Base-by-base conservation (phyloP, 30 jellyfish, hydroid and myxozoan genomes). In the Chrysaora quinquecirrha region DNA sequence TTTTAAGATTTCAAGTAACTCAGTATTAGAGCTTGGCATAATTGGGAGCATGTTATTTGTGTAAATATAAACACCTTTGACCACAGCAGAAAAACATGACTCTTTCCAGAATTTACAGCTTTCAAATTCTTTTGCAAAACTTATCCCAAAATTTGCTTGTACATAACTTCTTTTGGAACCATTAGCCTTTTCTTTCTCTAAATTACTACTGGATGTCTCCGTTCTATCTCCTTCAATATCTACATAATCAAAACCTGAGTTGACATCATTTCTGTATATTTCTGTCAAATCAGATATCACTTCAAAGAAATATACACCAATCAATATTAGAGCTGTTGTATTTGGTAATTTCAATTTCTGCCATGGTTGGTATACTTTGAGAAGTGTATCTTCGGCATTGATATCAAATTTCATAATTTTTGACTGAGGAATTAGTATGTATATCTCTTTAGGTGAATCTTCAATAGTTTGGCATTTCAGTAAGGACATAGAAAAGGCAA, bases 281-380 rank as follows among this genome's bases (percentile, higher is more conserved):
- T 52, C 68, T 52, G 68, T 4, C 24, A 52, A 10, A 52, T 52
- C 68, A 52, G 68, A 4, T 19, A 52, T 3, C 9, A 52, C 25
- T 52, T 52, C 68, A 52, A 52, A 52, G 24, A 2, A 20, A 52
- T 52, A 52, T 20, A 52, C 68, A 52, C 68, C 9, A 10, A 52
- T 19, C 68, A 52, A 52, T 4, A 52, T 25, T 3, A 25, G 68
- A 52, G 68, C 68, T 19, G 9, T 20, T 18, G 34, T 16, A 6
- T 49, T 62, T 30, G 43, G 48, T 19, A 52, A 67, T 10, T 21
- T 18, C 27, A 82, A 34, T 34, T 29, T 82, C 46, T 48, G 50
- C 65, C 64, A 82, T n/a, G 92, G 92, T 1, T 75, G 61, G 61
- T 14, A 61, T 18, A 82, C 71, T 70, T 69, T 31, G 14, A 82